These are phyloP conservation scores for Tachysurus vachellii DNA, from an alignment of 2,113 vertebrate species.

Conservation along the genomic window DNA sequence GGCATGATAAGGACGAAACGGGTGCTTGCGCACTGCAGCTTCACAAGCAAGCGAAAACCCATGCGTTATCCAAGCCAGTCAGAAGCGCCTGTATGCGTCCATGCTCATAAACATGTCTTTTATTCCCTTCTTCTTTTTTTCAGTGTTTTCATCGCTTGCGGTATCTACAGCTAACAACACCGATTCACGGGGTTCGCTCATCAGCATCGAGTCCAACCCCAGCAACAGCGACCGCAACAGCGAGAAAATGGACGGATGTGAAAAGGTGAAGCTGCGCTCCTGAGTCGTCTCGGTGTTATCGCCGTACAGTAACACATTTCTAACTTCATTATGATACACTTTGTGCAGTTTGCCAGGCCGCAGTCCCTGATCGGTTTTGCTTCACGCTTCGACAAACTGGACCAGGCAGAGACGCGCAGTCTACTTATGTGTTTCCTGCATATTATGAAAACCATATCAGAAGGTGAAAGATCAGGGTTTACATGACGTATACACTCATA, in stretches of 20 bases:
- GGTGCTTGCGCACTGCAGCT: not conserved
- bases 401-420: conserved; percentile 94
- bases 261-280: conserved; percentile 79
- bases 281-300: not conserved
- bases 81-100: not conserved
- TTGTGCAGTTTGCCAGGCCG: conserved; percentile 85
- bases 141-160: conserved; percentile 95
- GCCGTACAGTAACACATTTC: not conserved
- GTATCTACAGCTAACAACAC: conserved; percentile 92
- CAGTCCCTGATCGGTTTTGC: conserved; percentile 94
- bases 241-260: conserved; percentile 92
- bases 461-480: conserved; percentile 74
- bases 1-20: not conserved
- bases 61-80: not conserved
- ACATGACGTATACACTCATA: not conserved
- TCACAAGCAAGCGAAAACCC: not conserved
- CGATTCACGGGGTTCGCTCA: conserved; percentile 92
- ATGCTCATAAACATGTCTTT: not conserved
- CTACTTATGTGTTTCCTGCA: conserved; percentile 97
- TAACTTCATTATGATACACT: not conserved
- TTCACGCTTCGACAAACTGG: conserved; percentile 95
- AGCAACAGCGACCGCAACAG: conserved; percentile 94
- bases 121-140: not conserved
- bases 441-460: conserved; percentile 98
- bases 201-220: conserved; percentile 96